Conservation (phyloP, 2,797 vertebrate genomes). For the Sebastolobus altivelis region DNA sequence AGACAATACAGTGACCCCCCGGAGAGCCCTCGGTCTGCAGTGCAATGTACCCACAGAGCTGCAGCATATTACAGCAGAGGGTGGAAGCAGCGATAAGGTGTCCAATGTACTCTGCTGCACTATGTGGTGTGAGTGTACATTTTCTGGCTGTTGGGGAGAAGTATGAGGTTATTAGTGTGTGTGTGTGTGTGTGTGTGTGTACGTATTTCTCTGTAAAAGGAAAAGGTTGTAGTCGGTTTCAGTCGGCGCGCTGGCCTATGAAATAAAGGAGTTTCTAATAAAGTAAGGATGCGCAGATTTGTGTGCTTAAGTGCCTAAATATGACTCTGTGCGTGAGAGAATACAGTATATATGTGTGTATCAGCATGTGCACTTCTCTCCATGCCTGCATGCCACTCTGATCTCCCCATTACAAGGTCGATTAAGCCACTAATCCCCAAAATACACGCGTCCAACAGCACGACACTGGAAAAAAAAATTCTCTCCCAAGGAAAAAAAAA, state of each 20-base stretch:
- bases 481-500: slow-evolving; percentile 68
- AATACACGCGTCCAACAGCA: slow-evolving; percentile 88
- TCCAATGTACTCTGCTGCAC: slow-evolving; percentile 69
- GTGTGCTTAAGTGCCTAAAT: slow-evolving; percentile 69
- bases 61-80: slow-evolving; percentile 78
- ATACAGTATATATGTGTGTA: slow-evolving; percentile 49
- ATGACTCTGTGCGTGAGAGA: slow-evolving; percentile 56
- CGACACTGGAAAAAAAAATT: slow-evolving; percentile 76
- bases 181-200: slow-evolving; percentile 38
- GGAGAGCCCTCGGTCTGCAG: slow-evolving; percentile 75
- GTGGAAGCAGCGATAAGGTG: slow-evolving; percentile 75
- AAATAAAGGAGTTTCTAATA: slow-evolving; percentile 73
- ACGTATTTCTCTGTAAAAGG: slow-evolving; percentile 52
- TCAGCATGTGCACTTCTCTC: slow-evolving; percentile 72
- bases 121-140: slow-evolving; percentile 66
- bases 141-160: slow-evolving; percentile 73
- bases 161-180: slow-evolving; percentile 75
- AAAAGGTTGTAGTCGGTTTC: slow-evolving; percentile 51
- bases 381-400: slow-evolving; percentile 85
- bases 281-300: slow-evolving; percentile 68
- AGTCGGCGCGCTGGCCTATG: slow-evolving; percentile 57
- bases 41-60: slow-evolving; percentile 73
- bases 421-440: slow-evolving; percentile 90
- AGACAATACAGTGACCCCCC: slow-evolving; percentile 79
- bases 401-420: slow-evolving; percentile 91